Percentiles rank a stretch among this genome's conserved stretches.
These are phyloP conservation scores for Heterocephalus glaber DNA, from an alignment of 2,113 vertebrate genomes.

Conservation along the genomic window DNA sequence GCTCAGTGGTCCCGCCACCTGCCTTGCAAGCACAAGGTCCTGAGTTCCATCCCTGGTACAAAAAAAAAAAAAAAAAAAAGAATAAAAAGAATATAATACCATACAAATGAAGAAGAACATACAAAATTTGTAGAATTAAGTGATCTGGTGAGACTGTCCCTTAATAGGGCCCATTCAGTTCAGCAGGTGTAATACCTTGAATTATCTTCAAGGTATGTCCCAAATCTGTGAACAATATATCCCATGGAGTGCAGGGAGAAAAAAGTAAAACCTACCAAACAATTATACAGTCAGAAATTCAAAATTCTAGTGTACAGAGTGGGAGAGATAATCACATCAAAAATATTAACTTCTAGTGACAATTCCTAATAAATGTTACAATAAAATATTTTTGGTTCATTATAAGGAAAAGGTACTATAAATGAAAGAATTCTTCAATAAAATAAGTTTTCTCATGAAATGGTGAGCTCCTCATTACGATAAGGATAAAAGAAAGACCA, in stretches of 20 bases:
- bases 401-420: conserved; percentile 18
- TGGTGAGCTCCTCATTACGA: neutral
- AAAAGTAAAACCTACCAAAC: conserved; percentile 8
- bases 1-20: too few relatives aligned
- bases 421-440: neutral
- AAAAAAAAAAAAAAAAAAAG: too few relatives aligned
- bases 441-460: conserved; percentile 39
- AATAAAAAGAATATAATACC: neutral
- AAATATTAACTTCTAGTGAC: conserved; percentile 8
- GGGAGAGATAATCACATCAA: conserved; percentile 8
- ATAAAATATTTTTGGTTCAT: neutral
- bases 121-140: neutral
- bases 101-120: neutral
- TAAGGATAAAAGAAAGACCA: neutral
- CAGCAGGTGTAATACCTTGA: neutral
- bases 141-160: neutral
- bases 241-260: neutral
- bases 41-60: too few relatives aligned
- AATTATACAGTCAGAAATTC: neutral
- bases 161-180: neutral
- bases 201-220: neutral
- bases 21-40: too few relatives aligned
- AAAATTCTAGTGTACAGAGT: neutral
- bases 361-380: conserved; percentile 38
- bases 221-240: neutral